Evolutionary conservation across 2,113 vertebrate species (phyloP).

Genomic region (Siniperca knerii): DNA sequence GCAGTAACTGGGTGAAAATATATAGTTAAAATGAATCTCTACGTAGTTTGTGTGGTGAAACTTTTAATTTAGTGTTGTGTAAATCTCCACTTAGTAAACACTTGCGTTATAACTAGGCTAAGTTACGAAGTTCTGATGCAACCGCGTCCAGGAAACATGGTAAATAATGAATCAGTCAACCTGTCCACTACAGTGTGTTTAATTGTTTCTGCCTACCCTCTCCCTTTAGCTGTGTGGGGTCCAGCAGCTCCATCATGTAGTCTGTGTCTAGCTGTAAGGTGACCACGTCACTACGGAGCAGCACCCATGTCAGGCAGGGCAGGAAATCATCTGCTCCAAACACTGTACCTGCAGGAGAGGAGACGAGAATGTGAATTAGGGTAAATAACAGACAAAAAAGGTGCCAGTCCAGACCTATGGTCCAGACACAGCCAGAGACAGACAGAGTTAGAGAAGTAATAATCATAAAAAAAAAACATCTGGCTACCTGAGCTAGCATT

Average conservation of each 20-base stretch:
- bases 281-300: conserved; percentile 86
- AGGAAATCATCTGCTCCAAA: conserved; percentile 92
- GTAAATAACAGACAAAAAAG: background rate
- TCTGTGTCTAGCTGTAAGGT: conserved; percentile 90
- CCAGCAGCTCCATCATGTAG: conserved; percentile 94
- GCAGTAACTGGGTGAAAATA: background rate
- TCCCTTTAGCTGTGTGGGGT: conserved; percentile 89
- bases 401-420: background rate
- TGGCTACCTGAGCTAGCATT: conserved; percentile 79
- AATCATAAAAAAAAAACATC: background rate
- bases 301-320: conserved; percentile 89
- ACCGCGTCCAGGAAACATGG: background rate
- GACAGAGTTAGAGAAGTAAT: background rate
- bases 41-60: background rate
- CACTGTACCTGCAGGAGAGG: conserved; percentile 78
- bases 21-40: background rate
- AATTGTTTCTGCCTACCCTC: conserved; percentile 81
- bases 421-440: background rate
- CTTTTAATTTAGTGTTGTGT: background rate
- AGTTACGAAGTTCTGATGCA: background rate
- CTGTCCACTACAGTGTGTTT: background rate
- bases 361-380: background rate
- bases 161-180: background rate
- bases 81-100: background rate
- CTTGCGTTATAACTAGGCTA: background rate